Conservation (phyloP, 2,888 invertebrate genomes). For the Drosophila paramelanica region DNA sequence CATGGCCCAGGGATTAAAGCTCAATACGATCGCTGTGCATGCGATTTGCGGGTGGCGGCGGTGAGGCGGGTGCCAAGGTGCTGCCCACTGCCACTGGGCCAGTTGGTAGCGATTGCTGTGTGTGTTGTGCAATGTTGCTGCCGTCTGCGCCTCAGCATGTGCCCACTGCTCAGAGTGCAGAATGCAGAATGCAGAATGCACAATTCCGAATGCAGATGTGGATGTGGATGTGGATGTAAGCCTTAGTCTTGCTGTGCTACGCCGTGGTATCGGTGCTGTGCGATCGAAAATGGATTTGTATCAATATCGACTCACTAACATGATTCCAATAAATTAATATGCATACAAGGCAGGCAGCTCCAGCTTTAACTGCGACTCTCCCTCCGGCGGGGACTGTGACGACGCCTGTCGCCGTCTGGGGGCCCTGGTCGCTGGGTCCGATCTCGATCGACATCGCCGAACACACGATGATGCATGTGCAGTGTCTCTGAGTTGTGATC, state of each 20-base stretch:
- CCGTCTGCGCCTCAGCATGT: slow-evolving; percentile 63
- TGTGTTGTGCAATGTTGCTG: slow-evolving; percentile 73
- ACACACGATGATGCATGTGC: slow-evolving; percentile 83
- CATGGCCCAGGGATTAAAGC: slow-evolving; percentile 60
- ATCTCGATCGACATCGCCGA: slow-evolving; percentile 77
- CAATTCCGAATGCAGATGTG: too few species aligned
- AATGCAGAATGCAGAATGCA: slow-evolving; percentile 23
- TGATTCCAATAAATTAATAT: slow-evolving; percentile 85
- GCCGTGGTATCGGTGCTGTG: slow-evolving; percentile 65
- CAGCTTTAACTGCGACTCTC: slow-evolving; percentile 41
- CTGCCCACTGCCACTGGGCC: slow-evolving; percentile 40
- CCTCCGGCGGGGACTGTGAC: slow-evolving; percentile 40
- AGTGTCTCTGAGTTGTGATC: slow-evolving; percentile 83
- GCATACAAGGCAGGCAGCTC: slow-evolving; percentile 69
- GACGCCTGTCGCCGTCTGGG: slow-evolving; percentile 47
- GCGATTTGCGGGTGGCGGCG: slow-evolving; percentile 54
- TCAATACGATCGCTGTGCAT: slow-evolving; percentile 69
- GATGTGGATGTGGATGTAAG: slow-evolving; percentile 23
- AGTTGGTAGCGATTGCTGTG: slow-evolving; percentile 37
- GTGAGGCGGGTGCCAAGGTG: slow-evolving; percentile 1
- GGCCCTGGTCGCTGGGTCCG: slow-evolving; percentile 16
- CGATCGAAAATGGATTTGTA: slow-evolving; percentile 85
- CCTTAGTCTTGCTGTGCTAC: slow-evolving; percentile 9
- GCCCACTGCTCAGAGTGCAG: slow-evolving; percentile 27
- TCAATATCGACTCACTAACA: slow-evolving; percentile 85